Evolutionary conservation across 2,113 vertebrate species (phyloP).

Genomic region (Nycticryphes semicollaris): DNA sequence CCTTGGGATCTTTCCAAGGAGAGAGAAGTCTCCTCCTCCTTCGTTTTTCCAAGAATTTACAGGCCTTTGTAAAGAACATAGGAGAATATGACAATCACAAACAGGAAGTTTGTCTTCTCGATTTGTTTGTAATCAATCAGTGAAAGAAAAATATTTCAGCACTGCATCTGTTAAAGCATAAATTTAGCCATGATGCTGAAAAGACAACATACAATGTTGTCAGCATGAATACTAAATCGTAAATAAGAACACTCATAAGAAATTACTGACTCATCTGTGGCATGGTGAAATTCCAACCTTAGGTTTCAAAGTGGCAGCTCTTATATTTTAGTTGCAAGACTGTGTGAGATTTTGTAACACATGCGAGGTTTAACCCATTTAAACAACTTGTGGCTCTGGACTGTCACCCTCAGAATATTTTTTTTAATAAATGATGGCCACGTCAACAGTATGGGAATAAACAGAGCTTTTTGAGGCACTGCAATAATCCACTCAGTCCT

Average conservation of each 20-base stretch:
- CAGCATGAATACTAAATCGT: background rate
- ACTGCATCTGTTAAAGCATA: background rate
- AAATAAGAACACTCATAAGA: background rate
- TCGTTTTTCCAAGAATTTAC: constrained; percentile 80
- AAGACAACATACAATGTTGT: background rate
- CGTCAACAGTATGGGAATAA: background rate
- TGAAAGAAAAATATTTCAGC: background rate
- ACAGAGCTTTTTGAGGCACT: background rate
- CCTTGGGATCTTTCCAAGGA: constrained; percentile 78
- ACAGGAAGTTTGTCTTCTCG: background rate
- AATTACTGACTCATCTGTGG: background rate
- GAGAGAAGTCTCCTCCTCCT: constrained; percentile 61
- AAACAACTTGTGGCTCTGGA: background rate
- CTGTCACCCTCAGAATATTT: background rate
- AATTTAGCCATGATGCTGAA: background rate
- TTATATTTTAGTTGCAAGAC: background rate
- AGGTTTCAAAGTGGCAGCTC: background rate
- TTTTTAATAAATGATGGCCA: background rate
- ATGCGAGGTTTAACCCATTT: background rate
- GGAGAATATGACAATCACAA: background rate
- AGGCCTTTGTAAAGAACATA: constrained; percentile 72
- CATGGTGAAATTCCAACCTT: background rate
- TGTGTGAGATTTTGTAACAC: background rate
- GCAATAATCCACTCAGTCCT: background rate
- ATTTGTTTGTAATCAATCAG: background rate